These are phyloP conservation scores for silkworm (Bombyx mori) DNA, from an alignment of 1,140 invertebrate species.

Conservation along the genomic window ASM3026992v2 NC_085118.1:7371001-7371500, in stretches of 20 bases:
- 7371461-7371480: conserved; percentile 56
- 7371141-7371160: no score
- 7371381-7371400: conserved; percentile 67
- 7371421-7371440: conserved; percentile 71
- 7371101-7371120: no score
- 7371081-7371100: no score
- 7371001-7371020: conserved; percentile 53
- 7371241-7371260: conserved; percentile 61
- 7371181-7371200: no score
- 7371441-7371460: conserved; percentile 67
- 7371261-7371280: conserved; percentile 60
- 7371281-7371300: conserved; percentile 66
- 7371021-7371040: conserved; percentile 43
- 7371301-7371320: conserved; percentile 71
- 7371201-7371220: neutral
- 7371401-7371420: conserved; percentile 67
- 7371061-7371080: conserved; percentile 28
- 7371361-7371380: conserved; percentile 68
- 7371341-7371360: conserved; percentile 55
- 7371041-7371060: conserved; percentile 33
- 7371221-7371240: conserved; percentile 34
- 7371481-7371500: conserved; percentile 62
- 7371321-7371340: conserved; percentile 71
- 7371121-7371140: no score
- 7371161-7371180: no score